Evolutionary conservation across 2,797 vertebrate species (phyloP), one percentile per base, ranked within the genome.

Genomic region (Podargus strigoides): DNA sequence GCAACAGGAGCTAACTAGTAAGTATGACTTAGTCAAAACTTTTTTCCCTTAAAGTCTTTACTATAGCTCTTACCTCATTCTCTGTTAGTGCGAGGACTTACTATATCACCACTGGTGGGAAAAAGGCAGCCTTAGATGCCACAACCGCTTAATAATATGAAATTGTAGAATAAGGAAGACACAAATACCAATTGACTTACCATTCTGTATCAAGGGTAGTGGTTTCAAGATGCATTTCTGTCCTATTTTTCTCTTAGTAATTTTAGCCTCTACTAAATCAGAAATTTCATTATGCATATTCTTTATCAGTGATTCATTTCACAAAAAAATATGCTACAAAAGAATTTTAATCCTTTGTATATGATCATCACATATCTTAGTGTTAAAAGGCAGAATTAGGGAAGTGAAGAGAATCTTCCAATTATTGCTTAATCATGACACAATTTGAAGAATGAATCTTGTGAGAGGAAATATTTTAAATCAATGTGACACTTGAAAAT

Each of bases 401-500:
- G 72, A 83, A 87, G 30, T 70, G 49, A 82, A 69, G 62, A 89
- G 44, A 82, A 34, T 91, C 60, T 95, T 87, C 59, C 76, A 80
- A 18, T 91, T 94, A 83, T 56, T 94, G 53, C 60, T 91, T 94
- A 92, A 94, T 90, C 81, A 91, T n/a, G 39, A 87, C 75, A 93
- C 28, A 91, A 50, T 74, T 80, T 64, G n/a, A 95, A 79, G 70
- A 79, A 91, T 41, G 27, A 52, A 22, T 93, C 30, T 85, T 76
- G 44, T 82, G 84, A 90, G 63, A 87, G 46, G 85, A 87, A 95
- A 92, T 88, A 86, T 75, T 94, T 94, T 87, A 86, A 89, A 91
- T 95, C 62, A 86, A 22, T 68, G 34, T 93, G 89, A 89, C 78
- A 85, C 49, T 80, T 94, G 87, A 90, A 96, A 96, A 96, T 93